These are phyloP conservation scores for Homarus gammarus DNA, from an alignment of 2,888 invertebrate genomes.

Conservation along the genomic window DNA sequence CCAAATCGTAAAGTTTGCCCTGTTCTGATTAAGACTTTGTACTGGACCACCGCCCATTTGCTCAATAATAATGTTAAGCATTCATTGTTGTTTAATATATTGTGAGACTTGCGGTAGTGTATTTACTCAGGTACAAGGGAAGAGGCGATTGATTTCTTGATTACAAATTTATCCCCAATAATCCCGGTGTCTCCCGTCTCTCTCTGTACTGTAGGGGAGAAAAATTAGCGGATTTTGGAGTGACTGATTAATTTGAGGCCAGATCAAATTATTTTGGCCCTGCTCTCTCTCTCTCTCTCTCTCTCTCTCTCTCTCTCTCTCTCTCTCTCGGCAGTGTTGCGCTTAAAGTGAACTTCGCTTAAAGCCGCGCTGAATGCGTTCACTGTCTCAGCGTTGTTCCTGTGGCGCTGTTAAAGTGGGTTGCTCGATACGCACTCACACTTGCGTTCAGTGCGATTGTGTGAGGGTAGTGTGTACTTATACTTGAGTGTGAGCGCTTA, in stretches of 20 bases:
- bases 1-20: constrained; percentile 68
- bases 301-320: not conserved
- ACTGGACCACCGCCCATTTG: constrained; percentile 69
- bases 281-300: constrained; percentile 16
- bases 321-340: too few relatives aligned
- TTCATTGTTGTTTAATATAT: constrained; percentile 56
- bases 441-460: too few relatives aligned
- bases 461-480: too few relatives aligned
- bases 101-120: not conserved
- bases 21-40: constrained; percentile 73
- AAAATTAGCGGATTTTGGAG: constrained; percentile 37
- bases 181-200: not conserved
- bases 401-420: not conserved
- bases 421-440: too few relatives aligned
- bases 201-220: not conserved
- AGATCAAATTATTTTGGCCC: constrained; percentile 40
- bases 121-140: not conserved
- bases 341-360: not conserved
- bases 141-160: not conserved
- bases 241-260: constrained; percentile 48
- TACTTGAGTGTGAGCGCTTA: not conserved
- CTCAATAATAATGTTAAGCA: constrained; percentile 72
- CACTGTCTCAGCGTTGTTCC: too few relatives aligned
- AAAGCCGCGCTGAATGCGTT: too few relatives aligned
- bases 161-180: not conserved